These are phyloP conservation scores for Scaptomyza reducta DNA, from an alignment of 2,888 invertebrate genomes.

Conservation along the genomic window DNA sequence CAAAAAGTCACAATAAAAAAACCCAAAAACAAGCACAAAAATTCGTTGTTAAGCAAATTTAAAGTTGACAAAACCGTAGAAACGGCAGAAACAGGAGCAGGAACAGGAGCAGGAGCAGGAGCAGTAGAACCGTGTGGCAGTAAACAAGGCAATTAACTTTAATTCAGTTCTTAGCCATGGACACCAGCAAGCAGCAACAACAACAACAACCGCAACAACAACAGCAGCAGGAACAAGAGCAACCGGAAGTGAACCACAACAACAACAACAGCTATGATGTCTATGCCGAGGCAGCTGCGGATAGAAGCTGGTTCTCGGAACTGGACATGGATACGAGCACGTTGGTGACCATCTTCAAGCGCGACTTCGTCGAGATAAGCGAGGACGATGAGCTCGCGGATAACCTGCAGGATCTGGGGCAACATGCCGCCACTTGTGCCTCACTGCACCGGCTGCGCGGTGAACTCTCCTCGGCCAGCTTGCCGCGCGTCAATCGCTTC, in stretches of 20 bases:
- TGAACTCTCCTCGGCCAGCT: background rate
- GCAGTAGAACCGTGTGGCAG: background rate
- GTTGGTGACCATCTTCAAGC: background rate
- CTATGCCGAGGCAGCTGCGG: background rate
- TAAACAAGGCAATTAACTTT: background rate
- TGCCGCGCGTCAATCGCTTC: conserved; percentile 1
- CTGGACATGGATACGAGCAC: background rate
- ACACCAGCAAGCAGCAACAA: background rate
- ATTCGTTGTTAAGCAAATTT: background rate
- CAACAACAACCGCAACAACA: background rate
- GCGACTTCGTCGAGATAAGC: background rate
- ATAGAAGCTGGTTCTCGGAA: background rate
- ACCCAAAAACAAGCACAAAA: background rate
- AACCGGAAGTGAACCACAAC: background rate
- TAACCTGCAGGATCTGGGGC: background rate
- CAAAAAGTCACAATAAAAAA: background rate
- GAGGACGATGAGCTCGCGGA: background rate
- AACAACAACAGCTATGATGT: background rate
- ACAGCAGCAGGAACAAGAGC: background rate
- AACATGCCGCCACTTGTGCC: background rate
- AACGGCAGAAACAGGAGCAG: background rate
- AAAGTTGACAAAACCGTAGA: background rate
- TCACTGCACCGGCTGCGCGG: background rate
- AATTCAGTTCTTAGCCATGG: background rate
- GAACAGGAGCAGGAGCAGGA: background rate